Base-by-base conservation (phyloP, 23 tunicate genomes). In the Clavelina lepadiformis region DNA sequence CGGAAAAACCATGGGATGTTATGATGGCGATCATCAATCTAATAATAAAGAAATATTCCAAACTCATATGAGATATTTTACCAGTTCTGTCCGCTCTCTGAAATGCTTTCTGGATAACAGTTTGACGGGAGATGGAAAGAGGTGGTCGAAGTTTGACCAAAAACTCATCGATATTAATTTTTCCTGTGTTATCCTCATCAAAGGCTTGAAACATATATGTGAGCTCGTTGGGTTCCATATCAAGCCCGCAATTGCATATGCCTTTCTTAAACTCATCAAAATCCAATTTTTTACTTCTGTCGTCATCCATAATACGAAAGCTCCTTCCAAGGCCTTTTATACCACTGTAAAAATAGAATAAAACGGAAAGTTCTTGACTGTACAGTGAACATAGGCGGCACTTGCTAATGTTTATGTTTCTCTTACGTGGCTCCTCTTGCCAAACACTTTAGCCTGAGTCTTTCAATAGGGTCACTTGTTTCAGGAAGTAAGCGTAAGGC, bases 91-190 rank as follows among this genome's bases (percentile, higher is more conserved):
- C 93, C 21, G 76, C 83, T 45, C 76, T 84, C 34, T 56, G 68
- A 33, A 84, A 84, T 6, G 93, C 93, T 56, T 73, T 76, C 29
- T 61, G 71, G 20, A 84, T 76, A 20, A 84, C 38, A 33, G 38
- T 33, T 3, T 70, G 58, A 63, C 93, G 61, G 7, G 83, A 49
- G 54, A 76, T 77, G 22, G 93, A 76, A 26, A 84, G 72, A 2
- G 93, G 83, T 4, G 93, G 93, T 2, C 93, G 83, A 4, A 84
- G 93, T 56, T 84, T 76, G 13, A 76, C 83, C 25, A 84, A 60
- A 53, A 84, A 84, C 56, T 84, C 93, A 46, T 84, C 93, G 58
- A 84, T 76, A 45, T 84, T 83, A 28, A 84, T 84, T 22, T 83
- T 69, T 31, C 93, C 93, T 66, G 78, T 78, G 3, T 52, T 41